phyloP scores from a whole-genome alignment of 2,113 vertebrate species.

The Pelecanus crispus region DNA sequence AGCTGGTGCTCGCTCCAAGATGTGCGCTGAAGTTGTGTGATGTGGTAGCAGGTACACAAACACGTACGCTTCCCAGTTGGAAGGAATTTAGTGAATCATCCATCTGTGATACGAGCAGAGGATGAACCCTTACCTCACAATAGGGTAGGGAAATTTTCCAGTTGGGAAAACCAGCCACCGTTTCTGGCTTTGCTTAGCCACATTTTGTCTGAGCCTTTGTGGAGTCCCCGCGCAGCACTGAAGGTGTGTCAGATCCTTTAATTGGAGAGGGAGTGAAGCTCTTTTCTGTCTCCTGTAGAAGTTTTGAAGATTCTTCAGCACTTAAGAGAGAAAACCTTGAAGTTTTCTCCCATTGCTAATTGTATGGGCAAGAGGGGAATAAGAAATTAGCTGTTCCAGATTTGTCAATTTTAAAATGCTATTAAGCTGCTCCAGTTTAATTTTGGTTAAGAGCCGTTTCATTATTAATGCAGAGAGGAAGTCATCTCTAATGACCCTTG shows the following conservation, averaged over 20 bases:
- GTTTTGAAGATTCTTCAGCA: not conserved
- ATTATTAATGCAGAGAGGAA: not conserved
- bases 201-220: not conserved
- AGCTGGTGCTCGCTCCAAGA: not conserved
- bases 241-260: not conserved
- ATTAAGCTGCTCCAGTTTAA: not conserved
- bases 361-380: not conserved
- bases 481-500: not conserved
- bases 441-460: not conserved
- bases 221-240: not conserved
- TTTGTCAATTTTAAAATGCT: not conserved
- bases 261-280: not conserved
- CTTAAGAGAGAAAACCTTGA: not conserved
- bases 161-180: rapidly evolving
- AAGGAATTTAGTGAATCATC: not conserved
- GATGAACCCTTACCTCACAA: not conserved
- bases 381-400: not conserved
- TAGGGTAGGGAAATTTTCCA: too few species aligned
- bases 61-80: rapidly evolving
- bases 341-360: not conserved
- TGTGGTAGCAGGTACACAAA: not conserved
- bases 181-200: not conserved
- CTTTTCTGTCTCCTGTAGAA: not conserved
- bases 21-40: not conserved
- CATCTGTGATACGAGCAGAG: not conserved